phyloP scores from a whole-genome alignment of 2,113 vertebrate species.

The Mungos mungo region DNA sequence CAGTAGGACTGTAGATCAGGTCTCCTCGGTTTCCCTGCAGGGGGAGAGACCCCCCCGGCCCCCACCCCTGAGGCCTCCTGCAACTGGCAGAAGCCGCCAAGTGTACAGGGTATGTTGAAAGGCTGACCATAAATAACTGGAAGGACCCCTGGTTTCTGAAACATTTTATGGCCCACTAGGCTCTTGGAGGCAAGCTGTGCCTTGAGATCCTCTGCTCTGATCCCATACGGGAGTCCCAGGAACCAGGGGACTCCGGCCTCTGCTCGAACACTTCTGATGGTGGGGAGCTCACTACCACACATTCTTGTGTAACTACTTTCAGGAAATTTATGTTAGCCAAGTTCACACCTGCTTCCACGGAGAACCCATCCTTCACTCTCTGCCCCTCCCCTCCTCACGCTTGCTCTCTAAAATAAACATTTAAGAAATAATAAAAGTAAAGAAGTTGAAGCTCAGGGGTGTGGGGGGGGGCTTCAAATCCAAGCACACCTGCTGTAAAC shows the following conservation, averaged over 20 bases:
- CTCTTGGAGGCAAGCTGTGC: no score
- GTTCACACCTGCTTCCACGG: background rate
- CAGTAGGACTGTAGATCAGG: background rate
- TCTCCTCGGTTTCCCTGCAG: background rate
- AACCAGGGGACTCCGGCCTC: background rate
- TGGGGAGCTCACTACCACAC: background rate
- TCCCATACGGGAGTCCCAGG: background rate
- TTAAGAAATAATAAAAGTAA: background rate
- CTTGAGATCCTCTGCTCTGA: background rate
- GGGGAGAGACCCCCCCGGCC: background rate
- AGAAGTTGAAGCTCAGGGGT: background rate
- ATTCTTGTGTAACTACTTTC: background rate
- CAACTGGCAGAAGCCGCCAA: background rate
- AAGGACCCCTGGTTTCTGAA: background rate
- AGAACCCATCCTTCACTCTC: background rate
- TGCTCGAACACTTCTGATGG: background rate
- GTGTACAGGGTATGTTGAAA: background rate
- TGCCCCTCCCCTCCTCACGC: no score
- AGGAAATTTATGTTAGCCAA: background rate
- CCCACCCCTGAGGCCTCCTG: background rate
- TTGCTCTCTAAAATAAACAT: no score
- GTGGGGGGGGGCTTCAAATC: background rate
- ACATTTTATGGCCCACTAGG: background rate
- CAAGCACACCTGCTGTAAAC: background rate
- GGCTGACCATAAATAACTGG: background rate